Percentiles rank a stretch among this genome's conserved stretches.
Conservation (phyloP, 2,113 vertebrate species). For the Dicerorhinus sumatrensis region DNA sequence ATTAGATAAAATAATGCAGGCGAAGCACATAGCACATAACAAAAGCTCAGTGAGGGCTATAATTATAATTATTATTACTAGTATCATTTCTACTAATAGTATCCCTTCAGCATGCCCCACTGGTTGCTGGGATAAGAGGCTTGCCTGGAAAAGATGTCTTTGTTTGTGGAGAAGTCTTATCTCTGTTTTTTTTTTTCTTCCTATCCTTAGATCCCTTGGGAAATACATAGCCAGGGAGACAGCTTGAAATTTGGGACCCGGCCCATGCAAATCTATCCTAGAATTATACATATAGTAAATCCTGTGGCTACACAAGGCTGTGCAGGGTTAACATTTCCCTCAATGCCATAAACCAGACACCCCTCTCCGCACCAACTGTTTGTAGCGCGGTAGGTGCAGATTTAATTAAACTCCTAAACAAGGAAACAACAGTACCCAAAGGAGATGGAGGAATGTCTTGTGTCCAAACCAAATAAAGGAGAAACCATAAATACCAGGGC, state of each 20-base stretch:
- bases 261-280: background rate
- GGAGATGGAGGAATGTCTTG: constrained; percentile 55
- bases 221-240: background rate
- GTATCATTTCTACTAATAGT: background rate
- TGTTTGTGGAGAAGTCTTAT: background rate
- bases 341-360: constrained; percentile 7
- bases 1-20: constrained; percentile 1
- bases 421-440: constrained; percentile 23
- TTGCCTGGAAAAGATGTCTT: background rate
- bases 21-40: background rate
- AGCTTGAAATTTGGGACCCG: constrained; percentile 4
- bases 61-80: background rate
- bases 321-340: background rate
- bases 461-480: constrained; percentile 64
- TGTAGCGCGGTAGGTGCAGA: constrained; percentile 35
- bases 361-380: background rate
- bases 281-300: constrained; percentile 44
- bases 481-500: constrained; percentile 66
- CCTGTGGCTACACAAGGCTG: background rate
- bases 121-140: background rate
- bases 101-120: background rate
- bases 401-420: constrained; percentile 69
- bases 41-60: background rate
- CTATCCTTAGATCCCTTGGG: background rate
- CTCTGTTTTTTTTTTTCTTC: background rate